A percentile compares a stretch with the other conserved stretches of the same genome.
Conservation (phyloP, 2,888 invertebrate genomes). For the Gnatocerus cornutus region DNA sequence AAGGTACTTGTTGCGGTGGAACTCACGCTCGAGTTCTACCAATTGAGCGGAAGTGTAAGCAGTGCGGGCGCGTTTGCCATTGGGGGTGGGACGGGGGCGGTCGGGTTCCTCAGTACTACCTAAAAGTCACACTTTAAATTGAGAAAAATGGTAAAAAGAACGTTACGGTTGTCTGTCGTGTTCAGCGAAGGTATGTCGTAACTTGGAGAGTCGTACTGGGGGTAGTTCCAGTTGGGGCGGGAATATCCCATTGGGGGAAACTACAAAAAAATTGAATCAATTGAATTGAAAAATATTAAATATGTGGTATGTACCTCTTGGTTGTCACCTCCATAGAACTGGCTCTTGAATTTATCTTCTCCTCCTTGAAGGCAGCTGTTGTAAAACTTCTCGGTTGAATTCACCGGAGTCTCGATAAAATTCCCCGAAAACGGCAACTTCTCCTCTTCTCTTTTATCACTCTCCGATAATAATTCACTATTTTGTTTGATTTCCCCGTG, state of each 20-base stretch:
- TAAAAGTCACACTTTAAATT: neutral
- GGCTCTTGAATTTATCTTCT: neutral
- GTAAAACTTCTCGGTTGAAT: neutral
- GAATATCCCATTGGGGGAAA: conserved; percentile 5
- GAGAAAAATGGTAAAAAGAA: neutral
- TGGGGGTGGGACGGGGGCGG: conserved; percentile 10
- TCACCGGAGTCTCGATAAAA: conserved; percentile 7
- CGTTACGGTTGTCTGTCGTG: conserved; percentile 7
- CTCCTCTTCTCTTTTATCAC: conserved; percentile 13
- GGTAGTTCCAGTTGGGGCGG: conserved; percentile 20
- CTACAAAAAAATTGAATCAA: conserved; percentile 6
- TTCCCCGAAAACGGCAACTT: conserved; percentile 20
- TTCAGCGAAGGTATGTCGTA: conserved; percentile 1
- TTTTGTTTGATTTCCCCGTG: conserved; percentile 3
- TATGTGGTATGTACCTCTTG: neutral
- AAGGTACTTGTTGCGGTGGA: conserved; percentile 82
- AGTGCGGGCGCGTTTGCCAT: conserved; percentile 82
- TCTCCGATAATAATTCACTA: conserved; percentile 5
- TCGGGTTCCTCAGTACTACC: conserved; percentile 3
- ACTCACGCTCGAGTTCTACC: conserved; percentile 86
- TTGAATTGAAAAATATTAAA: neutral
- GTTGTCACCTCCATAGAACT: neutral
- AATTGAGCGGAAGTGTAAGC: conserved; percentile 88
- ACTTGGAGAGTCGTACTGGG: conserved; percentile 9
- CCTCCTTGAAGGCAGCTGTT: neutral